Evolutionary conservation across 2,888 invertebrate species (phyloP).

Genomic region (Calameuta idolon): DNA sequence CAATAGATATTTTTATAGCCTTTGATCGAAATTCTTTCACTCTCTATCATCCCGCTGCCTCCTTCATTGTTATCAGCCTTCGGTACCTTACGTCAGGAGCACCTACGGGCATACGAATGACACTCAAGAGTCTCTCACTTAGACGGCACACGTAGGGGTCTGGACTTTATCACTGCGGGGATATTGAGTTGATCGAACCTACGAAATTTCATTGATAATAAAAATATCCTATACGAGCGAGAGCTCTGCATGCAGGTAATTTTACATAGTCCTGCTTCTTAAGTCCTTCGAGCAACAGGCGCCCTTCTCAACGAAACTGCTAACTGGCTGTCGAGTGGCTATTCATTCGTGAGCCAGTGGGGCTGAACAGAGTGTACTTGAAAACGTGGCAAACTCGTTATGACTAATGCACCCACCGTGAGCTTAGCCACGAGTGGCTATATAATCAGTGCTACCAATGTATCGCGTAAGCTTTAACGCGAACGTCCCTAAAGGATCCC

Average conservation of each 20-base stretch:
- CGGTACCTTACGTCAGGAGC: not conserved
- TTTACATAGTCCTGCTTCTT: not conserved
- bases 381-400: slow-evolving; percentile 2
- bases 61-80: not conserved
- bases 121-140: not conserved
- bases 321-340: slow-evolving; percentile 46
- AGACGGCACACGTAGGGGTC: not conserved
- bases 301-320: slow-evolving; percentile 17
- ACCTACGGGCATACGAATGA: not conserved
- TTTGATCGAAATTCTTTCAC: not conserved
- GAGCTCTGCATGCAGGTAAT: not conserved
- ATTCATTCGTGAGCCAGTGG: slow-evolving; percentile 49
- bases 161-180: not conserved
- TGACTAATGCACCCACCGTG: not conserved
- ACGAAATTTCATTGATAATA: not conserved
- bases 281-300: slow-evolving; percentile 37
- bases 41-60: not conserved
- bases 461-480: not conserved
- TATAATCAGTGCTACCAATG: not conserved
- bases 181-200: not conserved
- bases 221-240: not conserved
- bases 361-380: slow-evolving; percentile 42
- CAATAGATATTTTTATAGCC: not conserved
- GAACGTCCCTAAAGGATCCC: not conserved
- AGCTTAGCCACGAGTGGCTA: not conserved